Evolutionary conservation across 2,797 vertebrate genomes (phyloP), one percentile per base, ranked within the genome.

Genomic region (Danio tinwini): DNA sequence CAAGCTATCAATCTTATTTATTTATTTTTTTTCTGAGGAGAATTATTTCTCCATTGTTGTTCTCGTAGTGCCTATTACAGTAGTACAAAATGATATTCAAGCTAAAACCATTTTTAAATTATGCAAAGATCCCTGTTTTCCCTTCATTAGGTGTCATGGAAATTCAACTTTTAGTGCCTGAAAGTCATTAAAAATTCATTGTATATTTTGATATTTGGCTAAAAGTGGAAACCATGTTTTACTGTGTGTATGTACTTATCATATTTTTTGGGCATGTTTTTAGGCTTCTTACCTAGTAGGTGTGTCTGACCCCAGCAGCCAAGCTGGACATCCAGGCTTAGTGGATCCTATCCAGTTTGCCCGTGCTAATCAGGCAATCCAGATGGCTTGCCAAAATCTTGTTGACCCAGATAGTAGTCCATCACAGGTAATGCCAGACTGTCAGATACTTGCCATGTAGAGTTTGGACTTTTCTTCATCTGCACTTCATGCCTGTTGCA

Each of bases 281-380:
- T 68, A 99, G 97, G 96, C 97, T 1, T 96, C 97, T 11, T 98
- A 98, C 91, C 91, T 99, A 49, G 97, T 99, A 0, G 97, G 97
- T 42, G 96, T 99, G 87, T 98, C 97, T 0, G 97, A 99, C 87
- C 97, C 97, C 2, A 97, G 96, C 85, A 99, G 97, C 86, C 97
- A 98, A 82, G 96, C 96, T 0, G 97, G 97, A 68, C 96, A 99
- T 40, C 96, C 97, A 88, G 97, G 97, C 9, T 93, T 98, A 0
- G 97, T 99, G 75, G 97, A 99, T 85, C 96, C 97, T 7, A 97
- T 98, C 89, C 97, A 99, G 58, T 98, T 99, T 89, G 96, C 97
- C 77, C 92, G 94, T 78, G 97, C 97, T 71, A 96, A 99, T 87
- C 97, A 99, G 84, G 97, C 97, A 0, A 99, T 99, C 90, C 97